phyloP scores from a whole-genome alignment of 2,888 invertebrate genomes.

The Lochmaea crataegi region DNA sequence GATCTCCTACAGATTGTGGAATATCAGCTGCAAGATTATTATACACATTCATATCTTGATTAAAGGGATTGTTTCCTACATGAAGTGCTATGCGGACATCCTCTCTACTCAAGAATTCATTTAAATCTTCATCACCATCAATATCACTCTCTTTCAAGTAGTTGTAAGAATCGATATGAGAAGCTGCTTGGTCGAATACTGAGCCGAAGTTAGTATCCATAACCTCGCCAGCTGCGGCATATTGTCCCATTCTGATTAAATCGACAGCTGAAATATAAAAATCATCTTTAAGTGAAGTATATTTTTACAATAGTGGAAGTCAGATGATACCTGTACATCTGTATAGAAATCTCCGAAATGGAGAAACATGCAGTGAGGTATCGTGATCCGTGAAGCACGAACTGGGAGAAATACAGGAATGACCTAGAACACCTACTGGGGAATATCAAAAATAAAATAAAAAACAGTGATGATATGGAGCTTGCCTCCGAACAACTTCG shows the following conservation, averaged over 20 bases:
- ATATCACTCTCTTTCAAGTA: not conserved
- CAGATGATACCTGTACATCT: no score
- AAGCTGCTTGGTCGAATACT: not conserved
- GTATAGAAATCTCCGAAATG: no score
- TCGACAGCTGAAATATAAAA: slow-evolving; percentile 11
- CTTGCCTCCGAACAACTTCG: no score
- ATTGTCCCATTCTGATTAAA: slow-evolving; percentile 25
- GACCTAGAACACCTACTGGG: no score
- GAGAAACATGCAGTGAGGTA: no score
- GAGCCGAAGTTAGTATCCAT: slow-evolving; percentile 9
- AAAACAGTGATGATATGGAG: no score
- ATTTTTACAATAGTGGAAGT: not conserved
- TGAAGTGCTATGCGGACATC: slow-evolving; percentile 78
- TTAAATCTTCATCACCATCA: not conserved
- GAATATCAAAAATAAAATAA: no score
- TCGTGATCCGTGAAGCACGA: no score
- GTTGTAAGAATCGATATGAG: not conserved
- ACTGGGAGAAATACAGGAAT: no score
- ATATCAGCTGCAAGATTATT: slow-evolving; percentile 32
- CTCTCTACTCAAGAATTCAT: slow-evolving; percentile 61
- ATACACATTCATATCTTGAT: slow-evolving; percentile 14
- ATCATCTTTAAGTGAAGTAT: no score
- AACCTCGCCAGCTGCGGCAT: slow-evolving; percentile 32
- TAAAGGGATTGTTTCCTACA: slow-evolving; percentile 76
- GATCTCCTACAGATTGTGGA: slow-evolving; percentile 44